phyloP scores from a whole-genome alignment of 2,888 invertebrate species.

The Abrostola tripartita region DNA sequence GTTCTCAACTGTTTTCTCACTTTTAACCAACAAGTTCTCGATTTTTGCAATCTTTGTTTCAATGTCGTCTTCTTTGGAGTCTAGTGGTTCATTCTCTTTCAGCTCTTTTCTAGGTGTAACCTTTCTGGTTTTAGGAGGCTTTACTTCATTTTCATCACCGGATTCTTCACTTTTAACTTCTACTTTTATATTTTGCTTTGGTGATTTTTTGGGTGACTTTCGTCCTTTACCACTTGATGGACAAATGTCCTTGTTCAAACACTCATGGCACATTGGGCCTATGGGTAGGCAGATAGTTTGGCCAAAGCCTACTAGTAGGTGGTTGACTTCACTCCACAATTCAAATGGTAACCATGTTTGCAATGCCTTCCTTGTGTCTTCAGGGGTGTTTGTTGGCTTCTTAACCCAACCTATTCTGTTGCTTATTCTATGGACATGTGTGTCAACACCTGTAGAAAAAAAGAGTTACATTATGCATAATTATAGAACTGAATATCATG shows the following conservation, averaged over 20 bases:
- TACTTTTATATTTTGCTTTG: slow-evolving; percentile 62
- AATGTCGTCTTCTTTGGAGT: slow-evolving; percentile 24
- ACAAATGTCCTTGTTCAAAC: slow-evolving; percentile 94
- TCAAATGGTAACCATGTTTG: slow-evolving; percentile 96
- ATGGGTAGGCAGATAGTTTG: slow-evolving; percentile 96
- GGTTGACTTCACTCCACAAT: slow-evolving; percentile 96
- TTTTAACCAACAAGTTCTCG: slow-evolving; percentile 13
- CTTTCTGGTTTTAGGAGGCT: slow-evolving; percentile 55
- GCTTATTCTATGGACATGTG: slow-evolving; percentile 98
- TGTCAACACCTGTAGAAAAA: slow-evolving; percentile 93
- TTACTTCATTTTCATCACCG: slow-evolving; percentile 45
- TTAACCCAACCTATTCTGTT: slow-evolving; percentile 97
- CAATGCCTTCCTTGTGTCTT: slow-evolving; percentile 94
- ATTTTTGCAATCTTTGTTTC: slow-evolving; percentile 27
- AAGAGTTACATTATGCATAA: background rate
- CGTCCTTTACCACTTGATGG: slow-evolving; percentile 88
- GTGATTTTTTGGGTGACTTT: slow-evolving; percentile 78
- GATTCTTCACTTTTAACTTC: slow-evolving; percentile 46
- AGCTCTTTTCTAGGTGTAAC: slow-evolving; percentile 58
- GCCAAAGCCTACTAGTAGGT: slow-evolving; percentile 98
- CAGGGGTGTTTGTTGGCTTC: slow-evolving; percentile 93
- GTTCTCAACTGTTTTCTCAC: background rate
- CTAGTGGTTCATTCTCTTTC: slow-evolving; percentile 29
- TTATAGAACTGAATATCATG: background rate
- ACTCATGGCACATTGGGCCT: slow-evolving; percentile 94